Conservation (phyloP, 2,113 vertebrate genomes). For the Colinus virginianus region DNA sequence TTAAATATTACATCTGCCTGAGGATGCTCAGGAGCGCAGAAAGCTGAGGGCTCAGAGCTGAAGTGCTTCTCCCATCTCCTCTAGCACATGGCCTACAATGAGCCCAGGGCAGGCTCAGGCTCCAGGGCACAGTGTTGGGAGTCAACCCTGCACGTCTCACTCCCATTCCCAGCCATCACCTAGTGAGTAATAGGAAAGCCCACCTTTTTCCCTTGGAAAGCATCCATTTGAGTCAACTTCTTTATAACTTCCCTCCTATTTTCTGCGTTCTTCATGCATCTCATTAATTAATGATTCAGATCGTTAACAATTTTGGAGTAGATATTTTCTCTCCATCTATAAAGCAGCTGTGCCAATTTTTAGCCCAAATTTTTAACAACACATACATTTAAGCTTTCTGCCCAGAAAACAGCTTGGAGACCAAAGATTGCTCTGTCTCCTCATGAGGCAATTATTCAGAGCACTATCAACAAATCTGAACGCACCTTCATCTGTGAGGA, state of each 20-base stretch:
- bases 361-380: slow-evolving; percentile 30
- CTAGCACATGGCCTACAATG: background rate
- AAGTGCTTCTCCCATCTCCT: background rate
- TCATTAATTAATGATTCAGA: slow-evolving; percentile 32
- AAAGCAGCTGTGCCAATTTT: background rate
- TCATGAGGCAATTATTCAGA: slow-evolving; percentile 36
- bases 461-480: slow-evolving; percentile 29
- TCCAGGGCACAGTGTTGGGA: background rate
- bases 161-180: background rate
- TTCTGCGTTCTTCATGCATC: background rate
- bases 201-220: background rate
- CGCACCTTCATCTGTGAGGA: background rate
- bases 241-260: background rate
- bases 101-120: background rate
- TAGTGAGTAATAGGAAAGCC: background rate
- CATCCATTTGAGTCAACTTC: background rate
- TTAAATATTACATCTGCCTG: background rate
- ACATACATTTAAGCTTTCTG: slow-evolving; percentile 20
- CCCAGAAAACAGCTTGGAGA: slow-evolving; percentile 34
- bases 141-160: background rate
- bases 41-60: background rate
- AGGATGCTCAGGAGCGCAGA: background rate
- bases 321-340: slow-evolving; percentile 12
- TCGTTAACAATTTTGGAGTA: slow-evolving; percentile 25
- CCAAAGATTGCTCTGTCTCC: background rate